Base-by-base conservation (phyloP, 2,113 vertebrate genomes). In the Zosterops borbonicus region DNA sequence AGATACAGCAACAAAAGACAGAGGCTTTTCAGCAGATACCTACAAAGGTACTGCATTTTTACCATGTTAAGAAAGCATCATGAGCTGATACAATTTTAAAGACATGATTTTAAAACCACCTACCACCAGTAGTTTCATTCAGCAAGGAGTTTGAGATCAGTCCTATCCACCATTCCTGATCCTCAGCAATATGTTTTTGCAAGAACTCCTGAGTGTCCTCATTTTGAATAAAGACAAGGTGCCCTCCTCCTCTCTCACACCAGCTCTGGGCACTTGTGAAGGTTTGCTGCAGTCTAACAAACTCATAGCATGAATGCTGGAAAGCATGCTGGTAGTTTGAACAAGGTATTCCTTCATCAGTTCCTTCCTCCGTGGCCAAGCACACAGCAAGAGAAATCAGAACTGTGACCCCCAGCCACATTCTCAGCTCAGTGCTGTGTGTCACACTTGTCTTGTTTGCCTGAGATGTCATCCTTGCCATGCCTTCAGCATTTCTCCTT, bases 131-230 rank as follows among this genome's bases (percentile, higher is more conserved):
- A 18, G 97, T 96, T 88, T 89, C 98, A 89, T 94, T 99, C 96
- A 21, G 79, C 47, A 42, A 76, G 35, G 60, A 97, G 85, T 81
- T 98, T 97, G 83, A 98, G 65, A 94, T 98, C 83, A 99, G 91
- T n/a, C 99, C 99, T 6, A 99, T 98, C 99, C 99, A 99, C 99
- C 99, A 99, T 95, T 99, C 98, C 74, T 95, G 97, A 82, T 98
- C 98, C 3, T 97, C 96, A 9, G 98, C 92, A 89, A 99, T 96
- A 88, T 99, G 98, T 68, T 96, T 98, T 96, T 98, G 98, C 56
- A 99, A 97, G 95, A 99, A 99, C 83, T 97, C 96, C 92, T 99
- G 99, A 2, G 94, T 99, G 91, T 98, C 98, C 73, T 99, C 97
- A 12, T 98, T 98, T n/a, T 96, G 97, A 84, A 99, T 98, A 65